Conservation (phyloP, 2,113 vertebrate species). For the Leptobrachium leishanense region DNA sequence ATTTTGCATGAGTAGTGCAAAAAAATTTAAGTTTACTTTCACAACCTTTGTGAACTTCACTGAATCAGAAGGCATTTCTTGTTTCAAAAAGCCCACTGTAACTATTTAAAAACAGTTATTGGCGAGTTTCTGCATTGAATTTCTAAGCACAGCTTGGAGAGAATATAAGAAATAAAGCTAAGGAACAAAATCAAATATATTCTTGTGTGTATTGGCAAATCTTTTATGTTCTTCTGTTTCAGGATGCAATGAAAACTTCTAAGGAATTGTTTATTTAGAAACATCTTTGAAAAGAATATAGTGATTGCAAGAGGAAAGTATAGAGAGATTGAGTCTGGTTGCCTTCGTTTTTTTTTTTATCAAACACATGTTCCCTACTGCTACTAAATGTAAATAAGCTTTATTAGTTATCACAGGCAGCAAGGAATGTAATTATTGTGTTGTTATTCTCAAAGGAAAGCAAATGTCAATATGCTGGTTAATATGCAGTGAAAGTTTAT, state of each 20-base stretch:
- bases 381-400: conserved; percentile 1
- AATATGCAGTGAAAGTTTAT: too few relatives aligned
- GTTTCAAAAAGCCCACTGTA: too few relatives aligned
- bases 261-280: conserved; percentile 19
- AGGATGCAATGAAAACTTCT: conserved; percentile 19
- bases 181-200: conserved; percentile 22
- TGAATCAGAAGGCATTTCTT: too few relatives aligned
- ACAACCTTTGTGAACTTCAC: too few relatives aligned
- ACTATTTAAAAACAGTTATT: not conserved
- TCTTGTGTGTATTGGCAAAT: conserved; percentile 16
- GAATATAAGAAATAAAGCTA: not conserved
- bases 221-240: conserved; percentile 21
- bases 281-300: conserved; percentile 12
- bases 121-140: not conserved
- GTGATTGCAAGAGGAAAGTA: not conserved
- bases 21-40: too few relatives aligned
- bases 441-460: not conserved
- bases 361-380: conserved; percentile 9
- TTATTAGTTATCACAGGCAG: conserved; percentile 2
- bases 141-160: not conserved
- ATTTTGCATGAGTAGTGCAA: too few relatives aligned
- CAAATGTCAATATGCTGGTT: not conserved
- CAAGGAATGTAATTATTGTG: not conserved
- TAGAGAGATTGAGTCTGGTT: not conserved
- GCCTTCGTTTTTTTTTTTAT: not conserved